phyloP scores from a whole-genome alignment of 92 coral and sea anemone species.

The Palythoa heliodiscus region DNA sequence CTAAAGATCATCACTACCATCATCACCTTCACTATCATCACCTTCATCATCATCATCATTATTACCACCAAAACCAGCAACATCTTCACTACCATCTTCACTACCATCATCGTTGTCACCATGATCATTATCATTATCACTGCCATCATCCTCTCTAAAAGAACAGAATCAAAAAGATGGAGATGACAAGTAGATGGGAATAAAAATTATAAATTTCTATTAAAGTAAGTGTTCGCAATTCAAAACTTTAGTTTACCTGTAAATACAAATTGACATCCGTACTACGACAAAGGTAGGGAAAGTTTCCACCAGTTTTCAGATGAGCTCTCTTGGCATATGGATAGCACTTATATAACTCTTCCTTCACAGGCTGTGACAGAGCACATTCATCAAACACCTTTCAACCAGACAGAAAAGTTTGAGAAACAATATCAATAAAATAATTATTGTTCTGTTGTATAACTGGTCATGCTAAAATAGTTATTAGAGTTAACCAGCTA shows the following conservation, averaged over 20 bases:
- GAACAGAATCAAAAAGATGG: background rate
- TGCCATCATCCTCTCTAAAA: too few species aligned
- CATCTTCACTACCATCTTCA: background rate
- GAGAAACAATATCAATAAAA: background rate
- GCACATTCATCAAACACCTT: constrained; percentile 99
- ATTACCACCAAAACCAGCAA: background rate
- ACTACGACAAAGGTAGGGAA: constrained; percentile 95
- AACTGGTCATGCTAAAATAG: too few species aligned
- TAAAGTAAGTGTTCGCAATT: background rate
- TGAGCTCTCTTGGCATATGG: constrained; percentile 96
- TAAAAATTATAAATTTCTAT: background rate
- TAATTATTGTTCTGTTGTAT: too few species aligned
- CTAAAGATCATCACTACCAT: too few species aligned
- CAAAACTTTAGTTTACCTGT: constrained; percentile 64
- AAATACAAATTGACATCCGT: constrained; percentile 89
- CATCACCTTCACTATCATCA: too few species aligned
- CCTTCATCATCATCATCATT: too few species aligned
- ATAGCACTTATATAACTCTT: constrained; percentile 89
- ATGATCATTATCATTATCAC: background rate
- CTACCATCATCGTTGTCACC: background rate
- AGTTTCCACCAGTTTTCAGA: constrained; percentile 96
- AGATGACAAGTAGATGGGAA: background rate
- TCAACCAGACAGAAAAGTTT: background rate
- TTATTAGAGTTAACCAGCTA: too few species aligned
- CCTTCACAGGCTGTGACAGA: constrained; percentile 95